phyloP scores from a whole-genome alignment of 2,113 vertebrate species.

The Ptilonorhynchus violaceus region DNA sequence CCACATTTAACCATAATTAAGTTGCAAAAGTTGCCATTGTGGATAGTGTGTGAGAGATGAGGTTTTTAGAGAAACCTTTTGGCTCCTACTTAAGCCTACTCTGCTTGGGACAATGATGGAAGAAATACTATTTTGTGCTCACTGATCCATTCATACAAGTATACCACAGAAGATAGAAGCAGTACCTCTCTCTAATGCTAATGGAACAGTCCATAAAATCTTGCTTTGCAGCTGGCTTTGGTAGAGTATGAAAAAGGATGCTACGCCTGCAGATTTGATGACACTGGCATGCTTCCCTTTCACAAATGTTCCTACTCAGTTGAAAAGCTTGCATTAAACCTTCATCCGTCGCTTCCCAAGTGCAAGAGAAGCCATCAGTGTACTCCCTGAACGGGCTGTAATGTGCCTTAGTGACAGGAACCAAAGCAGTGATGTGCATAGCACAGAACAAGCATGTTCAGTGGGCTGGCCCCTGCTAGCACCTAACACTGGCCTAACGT shows the following conservation, averaged over 20 bases:
- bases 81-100: not conserved
- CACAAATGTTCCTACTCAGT: not conserved
- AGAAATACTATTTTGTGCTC: not conserved
- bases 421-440: not conserved
- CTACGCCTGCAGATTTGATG: not conserved
- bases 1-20: not conserved
- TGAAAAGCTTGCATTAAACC: not conserved
- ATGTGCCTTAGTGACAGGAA: not conserved
- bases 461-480: not conserved
- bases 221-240: not conserved
- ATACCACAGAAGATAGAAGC: not conserved
- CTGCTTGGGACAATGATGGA: not conserved
- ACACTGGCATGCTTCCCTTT: not conserved
- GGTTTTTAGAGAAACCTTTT: not conserved
- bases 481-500: accelerated
- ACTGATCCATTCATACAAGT: not conserved
- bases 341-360: not conserved
- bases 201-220: not conserved
- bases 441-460: not conserved
- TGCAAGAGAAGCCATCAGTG: not conserved
- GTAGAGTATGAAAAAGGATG: not conserved
- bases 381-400: not conserved
- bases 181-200: not conserved
- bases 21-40: not conserved
- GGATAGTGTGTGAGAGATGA: not conserved